These are phyloP conservation scores for Masticophis lateralis DNA, from an alignment of 2,797 vertebrate genomes.

Conservation along the genomic window DNA sequence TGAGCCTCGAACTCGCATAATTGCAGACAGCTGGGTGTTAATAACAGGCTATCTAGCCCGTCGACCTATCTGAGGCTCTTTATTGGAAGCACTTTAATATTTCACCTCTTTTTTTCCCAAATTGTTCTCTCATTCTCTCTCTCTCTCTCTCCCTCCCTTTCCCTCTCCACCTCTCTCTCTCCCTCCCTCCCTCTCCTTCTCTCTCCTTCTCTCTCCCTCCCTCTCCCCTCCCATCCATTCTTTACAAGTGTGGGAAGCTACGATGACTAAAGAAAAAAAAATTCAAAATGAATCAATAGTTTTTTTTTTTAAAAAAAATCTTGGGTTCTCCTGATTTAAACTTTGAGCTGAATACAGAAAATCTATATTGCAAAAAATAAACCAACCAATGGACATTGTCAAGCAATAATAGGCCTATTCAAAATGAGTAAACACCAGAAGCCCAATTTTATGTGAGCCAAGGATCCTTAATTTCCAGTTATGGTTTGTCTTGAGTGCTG, in stretches of 20 bases:
- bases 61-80: too few species aligned
- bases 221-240: not conserved
- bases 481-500: not conserved
- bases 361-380: not conserved
- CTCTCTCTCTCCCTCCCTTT: too few species aligned
- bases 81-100: too few species aligned
- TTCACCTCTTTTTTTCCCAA: too few species aligned
- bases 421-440: not conserved
- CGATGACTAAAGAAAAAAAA: not conserved
- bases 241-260: not conserved
- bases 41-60: too few species aligned
- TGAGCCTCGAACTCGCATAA: too few species aligned
- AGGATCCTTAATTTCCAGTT: not conserved
- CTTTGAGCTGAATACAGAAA: not conserved
- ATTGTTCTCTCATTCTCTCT: too few species aligned
- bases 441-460: not conserved
- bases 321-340: not conserved
- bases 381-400: not conserved
- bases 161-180: too few species aligned
- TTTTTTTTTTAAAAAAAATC: not conserved
- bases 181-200: too few species aligned
- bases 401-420: not conserved
- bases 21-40: too few species aligned
- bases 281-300: not conserved
- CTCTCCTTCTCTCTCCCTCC: too few species aligned